Evolutionary conservation across 2,888 invertebrate species (phyloP).

Genomic region (Agriotes lineatus): DNA sequence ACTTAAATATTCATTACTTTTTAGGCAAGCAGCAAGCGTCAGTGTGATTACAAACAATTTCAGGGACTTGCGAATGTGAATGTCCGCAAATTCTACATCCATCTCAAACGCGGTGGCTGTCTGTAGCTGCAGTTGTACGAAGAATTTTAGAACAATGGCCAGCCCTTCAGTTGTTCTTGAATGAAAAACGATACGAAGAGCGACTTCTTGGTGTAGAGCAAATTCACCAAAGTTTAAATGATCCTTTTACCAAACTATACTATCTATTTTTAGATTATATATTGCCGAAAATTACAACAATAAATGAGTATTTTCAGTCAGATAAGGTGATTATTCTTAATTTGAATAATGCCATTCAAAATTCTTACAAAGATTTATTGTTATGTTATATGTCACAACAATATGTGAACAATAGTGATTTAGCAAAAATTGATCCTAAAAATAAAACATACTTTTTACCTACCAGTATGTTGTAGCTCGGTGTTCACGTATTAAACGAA

Average conservation of each 20-base stretch:
- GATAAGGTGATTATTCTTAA: not conserved
- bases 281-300: not conserved
- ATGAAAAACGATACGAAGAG: not conserved
- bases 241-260: not conserved
- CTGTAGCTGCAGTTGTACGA: not conserved
- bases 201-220: not conserved
- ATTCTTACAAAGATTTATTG: not conserved
- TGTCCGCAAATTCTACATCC: conserved; percentile 1
- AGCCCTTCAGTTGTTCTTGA: not conserved
- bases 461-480: not conserved
- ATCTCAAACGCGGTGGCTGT: conserved; percentile 3
- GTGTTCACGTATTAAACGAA: not conserved
- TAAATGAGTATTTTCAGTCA: not conserved
- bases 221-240: not conserved
- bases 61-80: not conserved
- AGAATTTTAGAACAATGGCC: not conserved
- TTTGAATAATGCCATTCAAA: not conserved
- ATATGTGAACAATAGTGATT: not conserved
- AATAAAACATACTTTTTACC: not conserved
- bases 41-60: not conserved
- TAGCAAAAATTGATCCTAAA: not conserved
- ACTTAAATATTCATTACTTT: too few species aligned
- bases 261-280: not conserved
- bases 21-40: not conserved
- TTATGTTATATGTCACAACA: not conserved